Base-by-base conservation (phyloP, 2,888 invertebrate genomes). In the Lasioglossum marginatum region DNA sequence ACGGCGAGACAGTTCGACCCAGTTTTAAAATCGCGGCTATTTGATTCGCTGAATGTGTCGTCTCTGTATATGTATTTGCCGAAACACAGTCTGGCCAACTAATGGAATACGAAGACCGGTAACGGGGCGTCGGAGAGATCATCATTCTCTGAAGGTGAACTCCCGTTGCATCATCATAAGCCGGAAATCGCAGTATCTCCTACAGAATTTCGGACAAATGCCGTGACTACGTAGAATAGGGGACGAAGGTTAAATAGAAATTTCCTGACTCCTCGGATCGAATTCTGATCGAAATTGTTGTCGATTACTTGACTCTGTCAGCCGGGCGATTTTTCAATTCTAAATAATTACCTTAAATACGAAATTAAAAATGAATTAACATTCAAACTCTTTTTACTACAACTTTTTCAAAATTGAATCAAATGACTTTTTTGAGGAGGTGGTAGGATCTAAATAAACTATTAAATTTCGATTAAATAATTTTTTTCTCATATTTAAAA, bases 111-210 rank as follows among this genome's bases (percentile, higher is more conserved):
- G 76, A 68, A 76, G 72, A 63, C 70, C 45, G 76, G 19, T 79
- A 79, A 79, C 73, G 73, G 81, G 1, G 23, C 68, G 75, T 82
- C 73, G 77, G 77, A 81, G 52, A 52, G 57, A 77, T 88, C 83
- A 87, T 88, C 90, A 77, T 85, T 81, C 79, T 77, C 72, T 74
- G 86, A 89, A 89, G 87, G 89, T 90, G 87, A 85, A 87, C 87
- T 83, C 86, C 79, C 81, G 84, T 84, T 82, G 86, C 86, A 79
- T 84, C 87, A 78, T 88, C 82, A 66, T 85, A 84, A 87, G 86
- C 85, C 77, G 90, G 85, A 90, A 91, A 91, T 90, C 81, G 82
- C 52, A 88, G 91, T 89, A 92, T 82, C 81, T 71, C 72, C 34
- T 5, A 78, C 81, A 57, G 85, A 81, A 90, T 88, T 88, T 84